A percentile compares a stretch with the other conserved stretches of the same genome.
Evolutionary conservation across 2,888 invertebrate species (phyloP).

Genomic region (Piscicola geometra): DNA sequence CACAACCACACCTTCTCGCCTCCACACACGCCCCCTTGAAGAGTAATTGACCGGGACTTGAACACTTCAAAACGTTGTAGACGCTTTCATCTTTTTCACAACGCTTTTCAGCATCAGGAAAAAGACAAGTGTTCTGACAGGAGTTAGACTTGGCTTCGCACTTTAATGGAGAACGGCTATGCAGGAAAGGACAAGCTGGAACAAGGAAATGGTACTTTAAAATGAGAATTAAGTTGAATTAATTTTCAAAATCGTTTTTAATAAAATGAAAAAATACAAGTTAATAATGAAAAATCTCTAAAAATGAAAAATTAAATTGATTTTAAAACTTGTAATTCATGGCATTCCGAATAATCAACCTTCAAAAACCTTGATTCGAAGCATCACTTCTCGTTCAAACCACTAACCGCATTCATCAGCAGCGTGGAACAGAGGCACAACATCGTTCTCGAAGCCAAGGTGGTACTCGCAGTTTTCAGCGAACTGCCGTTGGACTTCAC

Average conservation of each 20-base stretch:
- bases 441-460: background rate
- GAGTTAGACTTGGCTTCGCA: background rate
- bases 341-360: too few relatives aligned
- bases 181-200: background rate
- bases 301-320: too few relatives aligned
- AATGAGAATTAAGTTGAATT: too few relatives aligned
- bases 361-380: too few relatives aligned
- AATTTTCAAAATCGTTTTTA: too few relatives aligned
- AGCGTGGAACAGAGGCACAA: background rate
- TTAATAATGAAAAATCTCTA: too few relatives aligned
- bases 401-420: constrained; percentile 2
- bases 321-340: too few relatives aligned
- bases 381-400: too few relatives aligned
- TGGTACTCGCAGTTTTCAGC: constrained; percentile 7
- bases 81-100: background rate
- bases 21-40: constrained; percentile 25
- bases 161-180: too few relatives aligned
- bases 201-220: too few relatives aligned
- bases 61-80: constrained; percentile 16
- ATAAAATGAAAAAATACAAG: too few relatives aligned
- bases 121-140: constrained; percentile 7
- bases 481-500: constrained; percentile 3
- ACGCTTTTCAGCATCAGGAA: background rate
- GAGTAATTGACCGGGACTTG: background rate
- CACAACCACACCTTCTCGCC: constrained; percentile 3